Evolutionary conservation across 2,113 vertebrate genomes (phyloP), one percentile per base, ranked within the genome.

Genomic region (Pterocles burchelli): DNA sequence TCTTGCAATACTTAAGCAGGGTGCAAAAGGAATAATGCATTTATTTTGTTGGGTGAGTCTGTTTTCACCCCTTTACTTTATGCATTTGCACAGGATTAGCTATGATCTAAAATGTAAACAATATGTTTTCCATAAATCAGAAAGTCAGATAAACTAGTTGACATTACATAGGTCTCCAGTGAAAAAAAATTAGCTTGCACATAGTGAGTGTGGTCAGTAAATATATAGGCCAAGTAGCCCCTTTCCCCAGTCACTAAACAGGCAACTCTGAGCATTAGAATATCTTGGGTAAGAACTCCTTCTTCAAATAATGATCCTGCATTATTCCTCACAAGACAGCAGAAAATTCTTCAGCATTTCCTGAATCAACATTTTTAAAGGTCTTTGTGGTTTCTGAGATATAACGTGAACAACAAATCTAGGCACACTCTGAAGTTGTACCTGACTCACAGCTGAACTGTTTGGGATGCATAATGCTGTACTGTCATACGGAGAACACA

Each of bases 1-100:
- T 91, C 89, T 91, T 93, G 89, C 81, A 88, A 82, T 75, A 92
- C 22, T 94, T 65, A 71, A 75, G 45, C 36, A 85, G 57, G 12
- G 38, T 85, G 65, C 21, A 89, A 85, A 95, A 77, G 1, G 54
- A 95, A 91, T 72, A 93, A 89, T 65, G 58, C 7, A 45, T 21
- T 73, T 82, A 58, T 78, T 89, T 21, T 78, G 21, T 7, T 45
- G 57, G 49, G 48, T 21, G 45, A 88, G 59, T 10, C 29, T 70
- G 28, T 31, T 76, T 81, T 85, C 29, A 85, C 8, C 36, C 22
- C 51, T 73, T 89, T 17, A 54, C 33, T 83, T 84, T 20, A 79
- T 29, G 52, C 36, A 65, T 88, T 85, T 75, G 45, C 31, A 68
- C 4, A 59, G 68, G n/a, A 66, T 49, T 86, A 86, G 22, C 20